Conservation (phyloP, 37 sponge, comb jelly and placozoan species). For the Crambe crambe region DNA sequence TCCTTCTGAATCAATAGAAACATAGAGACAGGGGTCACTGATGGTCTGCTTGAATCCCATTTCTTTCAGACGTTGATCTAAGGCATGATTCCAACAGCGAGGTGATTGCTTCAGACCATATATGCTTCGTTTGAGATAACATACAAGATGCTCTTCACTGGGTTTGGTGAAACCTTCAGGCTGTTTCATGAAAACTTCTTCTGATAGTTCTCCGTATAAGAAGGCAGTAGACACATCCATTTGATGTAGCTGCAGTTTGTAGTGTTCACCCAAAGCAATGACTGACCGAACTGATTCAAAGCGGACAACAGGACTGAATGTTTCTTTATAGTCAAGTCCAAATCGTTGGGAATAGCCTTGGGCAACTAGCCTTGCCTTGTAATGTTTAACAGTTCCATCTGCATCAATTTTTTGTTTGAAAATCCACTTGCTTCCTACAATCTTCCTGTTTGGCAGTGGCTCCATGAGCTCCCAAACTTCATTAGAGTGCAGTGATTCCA, state of each 20-base stretch:
- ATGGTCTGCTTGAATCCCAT: slow-evolving; percentile 48
- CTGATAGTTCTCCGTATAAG: slow-evolving; percentile 18
- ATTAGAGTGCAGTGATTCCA: slow-evolving; percentile 46
- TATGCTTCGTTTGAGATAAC: slow-evolving; percentile 47
- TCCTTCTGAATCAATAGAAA: no score
- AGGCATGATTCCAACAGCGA: slow-evolving; percentile 36
- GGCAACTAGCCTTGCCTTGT: no score
- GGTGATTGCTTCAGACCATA: no score
- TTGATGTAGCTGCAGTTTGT: no score
- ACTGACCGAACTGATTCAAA: slow-evolving; percentile 37
- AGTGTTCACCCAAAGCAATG: no score
- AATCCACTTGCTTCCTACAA: slow-evolving; percentile 52
- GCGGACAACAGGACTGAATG: slow-evolving; percentile 30
- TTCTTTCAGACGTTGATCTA: slow-evolving; percentile 27
- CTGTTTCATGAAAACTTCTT: slow-evolving; percentile 50
- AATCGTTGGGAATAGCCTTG: slow-evolving; percentile 22
- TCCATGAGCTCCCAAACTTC: slow-evolving; percentile 48
- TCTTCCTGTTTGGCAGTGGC: slow-evolving; percentile 20
- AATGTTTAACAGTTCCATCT: no score
- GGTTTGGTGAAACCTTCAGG: slow-evolving; percentile 29
- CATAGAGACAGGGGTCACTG: slow-evolving; percentile 22
- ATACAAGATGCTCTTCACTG: slow-evolving; percentile 32
- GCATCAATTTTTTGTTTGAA: no score
- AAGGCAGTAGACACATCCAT: slow-evolving; percentile 52
- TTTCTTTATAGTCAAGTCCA: slow-evolving; percentile 48